Percentiles rank a stretch among this genome's conserved stretches.
phyloP scores from a whole-genome alignment of 2,113 vertebrate genomes.

The Saimiri boliviensis region DNA sequence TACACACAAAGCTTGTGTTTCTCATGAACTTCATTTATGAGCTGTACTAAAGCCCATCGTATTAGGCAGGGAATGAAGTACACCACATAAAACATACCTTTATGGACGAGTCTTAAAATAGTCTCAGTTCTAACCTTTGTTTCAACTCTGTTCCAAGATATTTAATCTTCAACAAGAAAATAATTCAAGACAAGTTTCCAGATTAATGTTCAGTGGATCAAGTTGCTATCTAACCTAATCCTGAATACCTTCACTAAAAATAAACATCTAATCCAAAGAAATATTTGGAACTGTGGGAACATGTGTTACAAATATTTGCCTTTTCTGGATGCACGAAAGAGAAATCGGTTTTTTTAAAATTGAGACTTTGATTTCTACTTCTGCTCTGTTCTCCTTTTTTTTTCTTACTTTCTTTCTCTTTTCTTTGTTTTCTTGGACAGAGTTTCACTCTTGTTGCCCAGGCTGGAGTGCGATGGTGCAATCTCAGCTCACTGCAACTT shows the following conservation, averaged over 20 bases:
- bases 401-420: no score
- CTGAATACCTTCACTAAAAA: neutral
- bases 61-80: neutral
- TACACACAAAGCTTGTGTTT: neutral
- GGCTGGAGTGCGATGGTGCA: no score
- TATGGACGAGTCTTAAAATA: neutral
- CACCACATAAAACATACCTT: neutral
- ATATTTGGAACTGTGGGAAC: neutral
- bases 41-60: neutral
- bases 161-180: slow-evolving; percentile 10
- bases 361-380: neutral
- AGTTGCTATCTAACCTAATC: neutral
- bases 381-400: neutral
- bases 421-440: no score
- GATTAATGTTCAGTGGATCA: neutral
- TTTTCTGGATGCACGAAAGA: neutral
- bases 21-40: neutral
- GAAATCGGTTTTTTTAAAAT: neutral
- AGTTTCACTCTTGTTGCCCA: no score
- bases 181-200: slow-evolving; percentile 29
- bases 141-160: slow-evolving; percentile 30
- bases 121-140: neutral
- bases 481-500: no score
- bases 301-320: neutral
- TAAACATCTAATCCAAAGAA: neutral